Conservation (phyloP, 1,140 invertebrate species). For the Globodera rostochiensis region DNA sequence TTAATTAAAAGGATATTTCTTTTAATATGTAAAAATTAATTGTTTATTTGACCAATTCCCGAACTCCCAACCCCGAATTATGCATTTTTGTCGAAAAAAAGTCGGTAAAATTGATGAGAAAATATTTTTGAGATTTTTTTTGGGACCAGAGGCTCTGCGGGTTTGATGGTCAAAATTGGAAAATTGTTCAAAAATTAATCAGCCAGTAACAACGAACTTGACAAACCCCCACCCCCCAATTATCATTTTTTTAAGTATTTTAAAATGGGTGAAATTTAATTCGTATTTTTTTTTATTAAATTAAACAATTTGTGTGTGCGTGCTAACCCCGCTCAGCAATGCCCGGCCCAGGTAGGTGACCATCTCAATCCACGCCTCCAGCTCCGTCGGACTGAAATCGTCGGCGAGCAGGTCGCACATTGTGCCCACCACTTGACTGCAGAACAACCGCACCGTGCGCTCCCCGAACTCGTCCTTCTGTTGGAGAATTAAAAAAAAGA, state of each 20-base stretch:
- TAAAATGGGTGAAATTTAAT: too few species aligned
- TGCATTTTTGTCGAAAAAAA: too few species aligned
- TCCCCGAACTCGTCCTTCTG: slow-evolving; percentile 25
- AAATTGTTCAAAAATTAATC: too few species aligned
- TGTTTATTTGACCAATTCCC: background rate
- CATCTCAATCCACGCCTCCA: slow-evolving; percentile 33
- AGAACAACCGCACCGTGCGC: slow-evolving; percentile 30
- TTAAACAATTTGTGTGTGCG: too few species aligned
- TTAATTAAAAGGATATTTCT: background rate
- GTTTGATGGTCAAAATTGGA: too few species aligned
- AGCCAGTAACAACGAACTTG: too few species aligned
- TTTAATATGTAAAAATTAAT: background rate
- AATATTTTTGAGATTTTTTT: too few species aligned
- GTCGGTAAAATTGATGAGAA: too few species aligned
- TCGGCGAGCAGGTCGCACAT: slow-evolving; percentile 30
- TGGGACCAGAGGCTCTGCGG: too few species aligned
- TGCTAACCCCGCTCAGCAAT: slow-evolving; percentile 15
- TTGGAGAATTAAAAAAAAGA: background rate
- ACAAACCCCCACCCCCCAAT: too few species aligned
- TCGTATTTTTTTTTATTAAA: too few species aligned
- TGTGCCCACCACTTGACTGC: slow-evolving; percentile 29
- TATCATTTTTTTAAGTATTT: background rate
- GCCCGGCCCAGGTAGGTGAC: slow-evolving; percentile 26
- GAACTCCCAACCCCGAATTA: too few species aligned
- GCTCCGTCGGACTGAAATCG: background rate